phyloP scores from a whole-genome alignment of 2,113 vertebrate species.

The Neomonachus schauinslandi region DNA sequence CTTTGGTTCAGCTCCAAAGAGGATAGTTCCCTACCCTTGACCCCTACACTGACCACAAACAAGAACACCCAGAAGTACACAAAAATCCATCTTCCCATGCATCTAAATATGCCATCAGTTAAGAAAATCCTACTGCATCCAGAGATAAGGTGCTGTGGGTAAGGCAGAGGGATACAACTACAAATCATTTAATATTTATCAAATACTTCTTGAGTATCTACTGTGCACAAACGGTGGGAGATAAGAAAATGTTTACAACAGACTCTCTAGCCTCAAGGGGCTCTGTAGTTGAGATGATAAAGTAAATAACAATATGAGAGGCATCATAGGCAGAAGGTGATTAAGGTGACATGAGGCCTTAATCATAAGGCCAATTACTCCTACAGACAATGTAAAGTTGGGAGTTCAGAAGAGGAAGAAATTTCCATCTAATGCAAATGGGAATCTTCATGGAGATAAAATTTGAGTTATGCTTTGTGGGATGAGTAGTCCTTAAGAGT shows the following conservation, averaged over 20 bases:
- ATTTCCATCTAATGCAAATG: background rate
- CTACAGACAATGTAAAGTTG: background rate
- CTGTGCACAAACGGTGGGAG: background rate
- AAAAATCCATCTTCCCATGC: background rate
- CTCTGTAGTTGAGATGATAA: background rate
- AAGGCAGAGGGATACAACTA: background rate
- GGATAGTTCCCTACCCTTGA: background rate
- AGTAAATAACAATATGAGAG: background rate
- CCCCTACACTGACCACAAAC: background rate
- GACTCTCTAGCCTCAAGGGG: background rate
- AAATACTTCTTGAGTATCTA: conserved; percentile 17
- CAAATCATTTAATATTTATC: background rate
- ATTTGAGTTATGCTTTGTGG: background rate
- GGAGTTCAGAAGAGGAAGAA: background rate
- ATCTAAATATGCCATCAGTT: background rate
- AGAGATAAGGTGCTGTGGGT: background rate
- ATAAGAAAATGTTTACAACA: background rate
- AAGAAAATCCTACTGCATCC: background rate
- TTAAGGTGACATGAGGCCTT: background rate
- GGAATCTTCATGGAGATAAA: conserved; percentile 20
- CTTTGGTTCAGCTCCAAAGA: conserved; percentile 3
- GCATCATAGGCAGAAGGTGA: background rate
- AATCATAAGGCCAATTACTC: background rate
- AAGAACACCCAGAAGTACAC: background rate
- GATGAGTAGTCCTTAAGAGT: background rate